Conservation (phyloP, 2,888 invertebrate species). For the Parascotia fuliginaria region DNA sequence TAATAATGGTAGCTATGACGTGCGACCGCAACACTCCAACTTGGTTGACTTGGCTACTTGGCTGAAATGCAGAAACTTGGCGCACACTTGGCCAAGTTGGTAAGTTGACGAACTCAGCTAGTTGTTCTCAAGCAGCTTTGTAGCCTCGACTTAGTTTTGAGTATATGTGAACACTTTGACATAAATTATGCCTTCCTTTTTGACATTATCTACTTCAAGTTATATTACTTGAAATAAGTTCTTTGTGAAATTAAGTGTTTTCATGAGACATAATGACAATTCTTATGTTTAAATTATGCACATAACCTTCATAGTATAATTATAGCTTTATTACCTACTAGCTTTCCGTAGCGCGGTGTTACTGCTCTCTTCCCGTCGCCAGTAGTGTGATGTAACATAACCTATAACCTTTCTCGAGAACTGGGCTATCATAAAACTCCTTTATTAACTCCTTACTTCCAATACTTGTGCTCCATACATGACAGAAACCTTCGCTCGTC, state of each 20-base stretch:
- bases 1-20: slow-evolving; percentile 3
- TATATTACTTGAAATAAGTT: background rate
- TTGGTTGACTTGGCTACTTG: background rate
- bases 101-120: background rate
- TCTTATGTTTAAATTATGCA: too few relatives aligned
- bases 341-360: too few relatives aligned
- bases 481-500: too few relatives aligned
- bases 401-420: too few relatives aligned
- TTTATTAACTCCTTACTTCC: too few relatives aligned
- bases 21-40: slow-evolving; percentile 8
- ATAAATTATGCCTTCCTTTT: background rate
- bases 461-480: too few relatives aligned
- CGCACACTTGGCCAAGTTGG: background rate
- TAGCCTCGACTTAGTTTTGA: slow-evolving; percentile 9
- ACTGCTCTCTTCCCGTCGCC: too few relatives aligned
- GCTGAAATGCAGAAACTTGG: slow-evolving; percentile 7
- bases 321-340: too few relatives aligned
- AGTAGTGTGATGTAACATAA: too few relatives aligned
- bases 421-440: too few relatives aligned
- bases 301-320: too few relatives aligned
- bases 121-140: slow-evolving; percentile 18
- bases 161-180: slow-evolving; percentile 7
- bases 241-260: background rate
- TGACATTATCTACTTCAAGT: slow-evolving; percentile 1
- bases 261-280: background rate